Evolutionary conservation across 2,113 vertebrate genomes (phyloP).

Genomic region (Cryptotis parvus): DNA sequence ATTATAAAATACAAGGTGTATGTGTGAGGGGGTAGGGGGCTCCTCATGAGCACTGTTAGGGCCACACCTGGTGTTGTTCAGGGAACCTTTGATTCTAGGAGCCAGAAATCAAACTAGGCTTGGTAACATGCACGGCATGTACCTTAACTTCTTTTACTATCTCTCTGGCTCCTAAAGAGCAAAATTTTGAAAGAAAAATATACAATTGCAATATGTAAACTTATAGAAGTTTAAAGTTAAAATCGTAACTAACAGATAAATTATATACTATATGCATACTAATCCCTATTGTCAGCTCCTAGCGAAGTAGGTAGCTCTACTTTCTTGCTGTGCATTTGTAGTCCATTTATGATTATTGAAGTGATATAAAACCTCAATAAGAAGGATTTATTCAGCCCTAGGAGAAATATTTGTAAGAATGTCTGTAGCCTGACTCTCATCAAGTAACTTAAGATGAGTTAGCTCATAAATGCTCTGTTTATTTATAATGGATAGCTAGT

Average conservation of each 20-base stretch:
- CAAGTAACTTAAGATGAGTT: not conserved
- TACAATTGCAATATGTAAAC: not conserved
- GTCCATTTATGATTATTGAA: not conserved
- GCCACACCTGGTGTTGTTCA: too few species aligned
- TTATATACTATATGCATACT: not conserved
- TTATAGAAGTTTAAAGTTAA: not conserved
- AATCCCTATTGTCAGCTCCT: not conserved
- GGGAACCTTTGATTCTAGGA: too few species aligned
- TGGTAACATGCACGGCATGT: too few species aligned
- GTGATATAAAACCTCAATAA: constrained; percentile 2
- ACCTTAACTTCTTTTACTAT: too few species aligned
- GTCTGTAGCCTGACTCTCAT: not conserved
- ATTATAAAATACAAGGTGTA: not conserved
- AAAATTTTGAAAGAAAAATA: constrained; percentile 37
- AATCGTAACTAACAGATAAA: constrained; percentile 8
- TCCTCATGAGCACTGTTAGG: too few species aligned
- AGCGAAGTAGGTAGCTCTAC: not conserved
- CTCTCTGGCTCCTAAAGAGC: not conserved
- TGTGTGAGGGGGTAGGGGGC: too few species aligned
- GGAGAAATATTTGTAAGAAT: not conserved
- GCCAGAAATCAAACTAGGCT: too few species aligned
- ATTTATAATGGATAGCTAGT: constrained; percentile 15
- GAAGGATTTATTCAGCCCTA: not conserved
- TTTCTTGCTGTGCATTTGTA: not conserved
- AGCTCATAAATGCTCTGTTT: constrained; percentile 10